Evolutionary conservation across 2,113 vertebrate genomes (phyloP), one percentile per base, ranked within the genome.

Genomic region (Acinonyx jubatus): DNA sequence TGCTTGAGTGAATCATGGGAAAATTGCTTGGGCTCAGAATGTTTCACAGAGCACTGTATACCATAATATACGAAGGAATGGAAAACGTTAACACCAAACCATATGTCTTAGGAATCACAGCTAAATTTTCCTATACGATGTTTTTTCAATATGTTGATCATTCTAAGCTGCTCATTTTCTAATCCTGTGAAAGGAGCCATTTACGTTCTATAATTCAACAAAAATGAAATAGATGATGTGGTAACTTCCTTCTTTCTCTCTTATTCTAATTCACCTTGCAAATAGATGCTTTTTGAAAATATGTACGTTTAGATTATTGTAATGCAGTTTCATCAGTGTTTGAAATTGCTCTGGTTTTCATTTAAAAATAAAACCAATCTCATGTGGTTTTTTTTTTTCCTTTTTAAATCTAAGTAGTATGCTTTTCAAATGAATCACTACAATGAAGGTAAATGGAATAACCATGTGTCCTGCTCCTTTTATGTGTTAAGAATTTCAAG

Each of bases 101-200:
- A 83, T 96, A 95, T 94, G 88, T 97, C 88, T 96, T 82, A 78
- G 91, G 88, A 94, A 91, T 87, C 91, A 84, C 88, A 92, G 55
- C 71, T 86, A 66, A 85, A 94, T 96, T 96, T 98, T 98, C 80
- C 71, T 91, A 57, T 91, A 92, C 0, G 7, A 91, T 94, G 65
- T 93, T 95, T 97, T 92, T 89, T 91, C 81, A 96, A 85, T 95
- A 96, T 96, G 94, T 96, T 96, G 95, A 97, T 98, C 89, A 89
- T 93, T 97, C 96, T 97, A 96, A 96, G 91, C 73, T 98, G 89
- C 94, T 96, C 92, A 96, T 96, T 98, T 97, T 97, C 83, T 96
- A 88, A 96, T 95, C 50, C 55, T 73, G 29, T 41, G 83, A 96
- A 97, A 97, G 78, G 38, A 95, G 33, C 14, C n/a, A 27, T 55